Conservation (phyloP, 2,113 vertebrate genomes). For the Tetraodon nigroviridis region DNA sequence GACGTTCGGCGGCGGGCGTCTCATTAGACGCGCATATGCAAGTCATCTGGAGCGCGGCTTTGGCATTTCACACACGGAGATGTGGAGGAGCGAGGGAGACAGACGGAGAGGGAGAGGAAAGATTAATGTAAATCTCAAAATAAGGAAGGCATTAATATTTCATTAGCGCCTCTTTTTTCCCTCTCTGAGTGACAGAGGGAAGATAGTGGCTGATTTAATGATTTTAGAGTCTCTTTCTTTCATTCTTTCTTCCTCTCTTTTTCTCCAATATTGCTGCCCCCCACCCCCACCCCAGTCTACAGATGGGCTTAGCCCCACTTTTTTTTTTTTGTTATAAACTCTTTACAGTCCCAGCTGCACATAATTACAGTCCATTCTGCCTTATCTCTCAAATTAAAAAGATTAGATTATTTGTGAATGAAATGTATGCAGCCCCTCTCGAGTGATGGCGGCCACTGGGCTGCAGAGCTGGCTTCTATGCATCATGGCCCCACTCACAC, state of each 20-base stretch:
- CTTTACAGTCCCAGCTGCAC: conserved; percentile 71
- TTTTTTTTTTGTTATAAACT: conserved; percentile 68
- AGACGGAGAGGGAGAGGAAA: conserved; percentile 57
- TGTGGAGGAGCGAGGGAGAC: conserved; percentile 22
- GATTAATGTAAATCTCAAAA: conserved; percentile 84
- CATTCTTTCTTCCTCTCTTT: conserved; percentile 52
- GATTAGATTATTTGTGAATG: conserved; percentile 77
- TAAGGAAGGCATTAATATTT: conserved; percentile 91
- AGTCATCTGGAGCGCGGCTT: conserved; percentile 43
- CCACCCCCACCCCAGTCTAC: conserved; percentile 73
- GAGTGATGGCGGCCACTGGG: conserved; percentile 47
- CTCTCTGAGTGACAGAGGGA: conserved; percentile 84
- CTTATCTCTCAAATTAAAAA: conserved; percentile 79
- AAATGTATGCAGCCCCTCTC: conserved; percentile 66
- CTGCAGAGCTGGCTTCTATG: conserved; percentile 40
- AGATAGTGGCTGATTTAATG: conserved; percentile 87
- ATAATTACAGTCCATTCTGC: conserved; percentile 75
- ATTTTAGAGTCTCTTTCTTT: conserved; percentile 85
- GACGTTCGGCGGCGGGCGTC: conserved; percentile 45
- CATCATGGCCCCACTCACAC: conserved; percentile 19
- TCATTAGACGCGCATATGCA: conserved; percentile 70
- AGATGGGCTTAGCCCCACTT: conserved; percentile 76
- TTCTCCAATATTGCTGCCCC: conserved; percentile 72
- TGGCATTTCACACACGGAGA: conserved; percentile 54
- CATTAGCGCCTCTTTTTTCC: conserved; percentile 89